phyloP scores from a whole-genome alignment of 1,140 invertebrate genomes.

The Pseudoatta argentina region DNA sequence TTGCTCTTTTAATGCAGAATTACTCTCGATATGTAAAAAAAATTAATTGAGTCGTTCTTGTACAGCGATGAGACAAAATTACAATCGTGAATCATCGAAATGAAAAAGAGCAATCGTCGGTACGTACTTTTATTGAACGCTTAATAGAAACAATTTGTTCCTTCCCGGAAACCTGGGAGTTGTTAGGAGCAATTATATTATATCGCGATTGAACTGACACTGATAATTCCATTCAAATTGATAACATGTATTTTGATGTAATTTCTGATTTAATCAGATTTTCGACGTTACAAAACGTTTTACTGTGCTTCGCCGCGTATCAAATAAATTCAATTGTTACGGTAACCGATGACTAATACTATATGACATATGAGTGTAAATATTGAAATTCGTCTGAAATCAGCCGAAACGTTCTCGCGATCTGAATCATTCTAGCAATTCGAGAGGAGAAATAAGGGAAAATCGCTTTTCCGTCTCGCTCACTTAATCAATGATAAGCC shows the following conservation, averaged over 20 bases:
- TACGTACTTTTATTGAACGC: neutral
- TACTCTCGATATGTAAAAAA: neutral
- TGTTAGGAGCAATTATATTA: slow-evolving; percentile 16
- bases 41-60: slow-evolving; percentile 24
- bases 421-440: neutral
- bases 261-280: slow-evolving; percentile 27
- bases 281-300: neutral
- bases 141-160: slow-evolving; percentile 24
- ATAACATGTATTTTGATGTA: slow-evolving; percentile 27
- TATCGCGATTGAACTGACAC: neutral
- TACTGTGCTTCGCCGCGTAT: neutral
- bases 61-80: neutral
- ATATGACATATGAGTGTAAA: neutral
- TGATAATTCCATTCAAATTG: neutral
- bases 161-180: neutral
- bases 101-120: neutral
- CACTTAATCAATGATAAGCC: too few relatives aligned
- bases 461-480: neutral
- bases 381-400: neutral
- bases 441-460: neutral
- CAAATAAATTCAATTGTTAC: slow-evolving; percentile 25
- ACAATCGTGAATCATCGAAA: neutral
- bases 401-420: neutral
- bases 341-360: neutral
- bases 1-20: neutral